These are phyloP conservation scores for Macrobrachium rosenbergii DNA, from an alignment of 1,140 invertebrate genomes.

Conservation along the genomic window DNA sequence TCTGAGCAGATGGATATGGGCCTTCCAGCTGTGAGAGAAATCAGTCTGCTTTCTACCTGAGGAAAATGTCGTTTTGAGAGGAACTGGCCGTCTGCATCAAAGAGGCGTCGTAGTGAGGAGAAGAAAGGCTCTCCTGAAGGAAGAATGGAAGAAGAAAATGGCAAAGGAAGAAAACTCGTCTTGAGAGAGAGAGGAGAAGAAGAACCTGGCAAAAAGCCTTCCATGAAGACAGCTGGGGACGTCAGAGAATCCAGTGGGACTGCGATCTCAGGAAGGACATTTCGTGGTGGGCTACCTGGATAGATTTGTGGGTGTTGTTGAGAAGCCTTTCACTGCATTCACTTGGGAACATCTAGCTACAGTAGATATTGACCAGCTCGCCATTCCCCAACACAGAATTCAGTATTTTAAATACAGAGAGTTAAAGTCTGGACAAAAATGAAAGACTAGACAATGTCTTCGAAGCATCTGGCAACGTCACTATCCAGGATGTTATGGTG, in stretches of 20 bases:
- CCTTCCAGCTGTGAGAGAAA: too few species aligned
- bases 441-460: conserved; percentile 72
- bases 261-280: conserved; percentile 69
- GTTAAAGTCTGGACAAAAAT: conserved; percentile 73
- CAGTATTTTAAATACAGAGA: conserved; percentile 74
- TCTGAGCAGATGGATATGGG: too few species aligned
- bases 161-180: too few species aligned
- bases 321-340: conserved; percentile 72
- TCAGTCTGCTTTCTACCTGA: too few species aligned
- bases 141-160: too few species aligned
- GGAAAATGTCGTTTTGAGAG: too few species aligned
- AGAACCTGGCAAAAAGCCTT: conserved; percentile 65
- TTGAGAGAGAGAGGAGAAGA: too few species aligned
- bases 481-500: conserved; percentile 59
- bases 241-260: conserved; percentile 75
- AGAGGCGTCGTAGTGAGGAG: too few species aligned
- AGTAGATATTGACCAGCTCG: conserved; percentile 72
- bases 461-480: conserved; percentile 66
- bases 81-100: too few species aligned
- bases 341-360: conserved; percentile 65
- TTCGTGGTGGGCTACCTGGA: conserved; percentile 74
- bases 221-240: conserved; percentile 74
- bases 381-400: conserved; percentile 74
- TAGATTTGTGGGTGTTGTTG: conserved; percentile 72
- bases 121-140: too few species aligned